Evolutionary conservation across 2,888 invertebrate species (phyloP).

Genomic region (Colostygia pectinataria): DNA sequence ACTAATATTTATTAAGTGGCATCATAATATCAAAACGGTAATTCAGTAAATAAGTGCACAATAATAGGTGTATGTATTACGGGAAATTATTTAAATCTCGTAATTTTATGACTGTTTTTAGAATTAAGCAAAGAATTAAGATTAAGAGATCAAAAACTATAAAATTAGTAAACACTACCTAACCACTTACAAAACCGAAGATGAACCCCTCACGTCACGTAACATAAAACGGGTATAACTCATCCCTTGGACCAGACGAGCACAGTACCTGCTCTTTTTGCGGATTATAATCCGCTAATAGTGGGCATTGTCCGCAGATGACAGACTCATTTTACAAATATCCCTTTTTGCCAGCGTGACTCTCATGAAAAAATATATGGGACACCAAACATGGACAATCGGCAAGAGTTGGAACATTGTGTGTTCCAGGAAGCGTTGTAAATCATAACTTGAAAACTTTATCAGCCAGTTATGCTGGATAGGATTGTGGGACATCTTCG

Average conservation of each 20-base stretch:
- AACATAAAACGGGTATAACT: slow-evolving; percentile 34
- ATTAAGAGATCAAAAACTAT: neutral
- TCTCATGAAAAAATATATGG: slow-evolving; percentile 46
- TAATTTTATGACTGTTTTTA: too few species aligned
- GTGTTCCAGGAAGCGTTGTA: slow-evolving; percentile 60
- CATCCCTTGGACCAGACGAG: slow-evolving; percentile 36
- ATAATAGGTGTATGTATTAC: too few species aligned
- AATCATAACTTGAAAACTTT: slow-evolving; percentile 70
- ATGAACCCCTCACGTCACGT: slow-evolving; percentile 18
- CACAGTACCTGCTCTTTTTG: slow-evolving; percentile 77
- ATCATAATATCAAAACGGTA: too few species aligned
- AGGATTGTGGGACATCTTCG: slow-evolving; percentile 41
- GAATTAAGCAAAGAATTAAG: too few species aligned
- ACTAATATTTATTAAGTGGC: too few species aligned
- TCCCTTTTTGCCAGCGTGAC: slow-evolving; percentile 46
- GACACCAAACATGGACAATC: slow-evolving; percentile 51
- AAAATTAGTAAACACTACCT: slow-evolving; percentile 7
- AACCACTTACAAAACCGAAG: neutral
- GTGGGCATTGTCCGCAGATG: slow-evolving; percentile 79
- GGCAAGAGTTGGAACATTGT: slow-evolving; percentile 70
- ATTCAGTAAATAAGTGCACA: too few species aligned
- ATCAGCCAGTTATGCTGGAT: slow-evolving; percentile 38
- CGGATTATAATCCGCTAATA: slow-evolving; percentile 78
- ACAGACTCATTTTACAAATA: slow-evolving; percentile 61
- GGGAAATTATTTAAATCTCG: too few species aligned